phyloP scores from a whole-genome alignment of 2,888 invertebrate genomes.

The Pinctada fucata region DNA sequence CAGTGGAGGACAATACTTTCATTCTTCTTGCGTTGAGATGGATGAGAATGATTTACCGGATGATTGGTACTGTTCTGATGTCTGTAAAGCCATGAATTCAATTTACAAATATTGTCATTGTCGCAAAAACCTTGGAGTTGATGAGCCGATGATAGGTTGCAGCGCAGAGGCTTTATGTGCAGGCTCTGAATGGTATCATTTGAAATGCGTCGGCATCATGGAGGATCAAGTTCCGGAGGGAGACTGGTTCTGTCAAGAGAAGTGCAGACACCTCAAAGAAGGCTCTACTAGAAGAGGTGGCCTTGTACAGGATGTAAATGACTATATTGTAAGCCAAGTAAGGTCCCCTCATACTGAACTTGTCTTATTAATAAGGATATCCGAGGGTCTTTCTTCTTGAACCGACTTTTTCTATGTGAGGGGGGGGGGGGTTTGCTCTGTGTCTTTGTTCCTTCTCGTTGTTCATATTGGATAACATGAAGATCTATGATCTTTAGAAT shows the following conservation, averaged over 20 bases:
- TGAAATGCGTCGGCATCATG: constrained; percentile 16
- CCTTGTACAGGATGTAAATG: too few species aligned
- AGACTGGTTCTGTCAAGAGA: constrained; percentile 22
- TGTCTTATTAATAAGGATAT: too few species aligned
- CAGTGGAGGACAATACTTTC: constrained; percentile 22
- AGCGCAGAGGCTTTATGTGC: constrained; percentile 21
- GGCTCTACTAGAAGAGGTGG: too few species aligned
- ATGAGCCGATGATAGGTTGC: constrained; percentile 31
- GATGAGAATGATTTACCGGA: constrained; percentile 17
- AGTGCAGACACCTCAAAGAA: too few species aligned
- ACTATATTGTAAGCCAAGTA: too few species aligned
- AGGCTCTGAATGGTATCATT: constrained; percentile 31
- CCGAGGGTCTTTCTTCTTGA: too few species aligned
- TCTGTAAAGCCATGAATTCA: constrained; percentile 1
- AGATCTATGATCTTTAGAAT: too few species aligned
- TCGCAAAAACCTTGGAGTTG: constrained; percentile 6
- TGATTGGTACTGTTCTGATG: constrained; percentile 25
- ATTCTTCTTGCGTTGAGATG: constrained; percentile 27
- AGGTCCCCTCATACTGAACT: too few species aligned
- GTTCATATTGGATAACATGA: too few species aligned
- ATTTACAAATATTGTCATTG: constrained; percentile 26
- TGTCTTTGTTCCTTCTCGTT: too few species aligned
- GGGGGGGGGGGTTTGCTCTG: too few species aligned
- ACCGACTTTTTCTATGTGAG: too few species aligned
- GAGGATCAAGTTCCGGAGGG: constrained; percentile 16